Conservation (phyloP, 2,888 invertebrate species). For the Ecliptopera silaceata region DNA sequence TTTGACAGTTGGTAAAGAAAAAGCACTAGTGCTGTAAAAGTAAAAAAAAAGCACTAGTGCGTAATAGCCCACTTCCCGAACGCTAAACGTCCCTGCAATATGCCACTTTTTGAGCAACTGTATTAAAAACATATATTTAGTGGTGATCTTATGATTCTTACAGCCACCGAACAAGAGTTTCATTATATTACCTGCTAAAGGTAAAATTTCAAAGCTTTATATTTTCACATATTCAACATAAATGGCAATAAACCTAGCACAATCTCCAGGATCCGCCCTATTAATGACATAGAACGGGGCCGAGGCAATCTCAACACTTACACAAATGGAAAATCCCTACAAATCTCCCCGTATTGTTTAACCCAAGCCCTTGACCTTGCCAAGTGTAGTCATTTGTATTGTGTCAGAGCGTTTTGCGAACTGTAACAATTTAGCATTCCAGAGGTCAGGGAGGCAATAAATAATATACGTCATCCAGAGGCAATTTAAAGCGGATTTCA, state of each 20-base stretch:
- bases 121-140: no score
- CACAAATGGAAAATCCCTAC: conserved; percentile 27
- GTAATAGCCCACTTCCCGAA: no score
- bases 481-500: conserved; percentile 9
- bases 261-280: background rate
- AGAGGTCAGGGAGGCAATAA: conserved; percentile 38
- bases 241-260: background rate
- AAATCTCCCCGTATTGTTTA: conserved; percentile 33
- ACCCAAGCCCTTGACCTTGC: conserved; percentile 48
- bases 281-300: conserved; percentile 9
- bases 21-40: no score
- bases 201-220: no score
- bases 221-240: background rate
- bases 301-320: conserved; percentile 20
- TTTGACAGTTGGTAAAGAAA: no score
- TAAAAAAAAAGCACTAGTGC: no score
- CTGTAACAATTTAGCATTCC: conserved; percentile 38
- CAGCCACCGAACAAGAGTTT: no score
- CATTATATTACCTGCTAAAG: no score
- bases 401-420: conserved; percentile 42
- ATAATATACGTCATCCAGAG: conserved; percentile 33
- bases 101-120: no score
- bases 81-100: no score
- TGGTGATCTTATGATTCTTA: no score
- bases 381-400: conserved; percentile 43